Evolutionary conservation across 2,797 vertebrate genomes (phyloP).

Genomic region (Sebastes taczanowskii): DNA sequence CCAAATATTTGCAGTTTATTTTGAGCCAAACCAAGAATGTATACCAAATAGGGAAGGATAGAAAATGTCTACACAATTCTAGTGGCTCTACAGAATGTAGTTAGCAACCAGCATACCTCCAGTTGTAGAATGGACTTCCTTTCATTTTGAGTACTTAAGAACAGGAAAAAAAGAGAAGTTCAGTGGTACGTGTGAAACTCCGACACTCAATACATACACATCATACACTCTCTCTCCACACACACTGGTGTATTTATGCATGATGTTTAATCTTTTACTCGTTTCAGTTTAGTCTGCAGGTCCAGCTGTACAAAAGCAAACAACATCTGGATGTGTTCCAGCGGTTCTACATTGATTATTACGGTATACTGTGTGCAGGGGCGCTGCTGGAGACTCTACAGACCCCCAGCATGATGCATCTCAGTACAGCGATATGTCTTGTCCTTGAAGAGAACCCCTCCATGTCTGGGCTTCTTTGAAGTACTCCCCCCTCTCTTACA

Average conservation of each 20-base stretch:
- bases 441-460: conserved; percentile 60
- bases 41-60: conserved; percentile 50
- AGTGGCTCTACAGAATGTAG: conserved; percentile 69
- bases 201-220: conserved; percentile 26
- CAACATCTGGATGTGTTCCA: conserved; percentile 59
- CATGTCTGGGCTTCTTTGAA: conserved; percentile 62
- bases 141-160: conserved; percentile 84
- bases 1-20: conserved; percentile 18
- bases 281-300: conserved; percentile 46
- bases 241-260: conserved; percentile 44
- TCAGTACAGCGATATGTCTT: conserved; percentile 27
- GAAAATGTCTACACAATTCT: conserved; percentile 51
- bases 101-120: conserved; percentile 81
- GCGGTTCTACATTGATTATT: background rate
- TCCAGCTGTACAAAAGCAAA: conserved; percentile 67
- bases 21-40: conserved; percentile 39
- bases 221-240: background rate
- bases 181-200: conserved; percentile 60
- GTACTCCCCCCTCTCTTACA: conserved; percentile 29
- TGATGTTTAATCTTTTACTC: conserved; percentile 53
- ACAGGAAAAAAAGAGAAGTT: conserved; percentile 77
- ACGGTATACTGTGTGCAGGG: conserved; percentile 6
- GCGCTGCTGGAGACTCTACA: conserved; percentile 12
- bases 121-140: conserved; percentile 79
- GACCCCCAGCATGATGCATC: conserved; percentile 13